Percentiles rank a stretch among this genome's conserved stretches.
Evolutionary conservation across 2,888 invertebrate genomes (phyloP).

Genomic region (Psococerastis gibbosa): DNA sequence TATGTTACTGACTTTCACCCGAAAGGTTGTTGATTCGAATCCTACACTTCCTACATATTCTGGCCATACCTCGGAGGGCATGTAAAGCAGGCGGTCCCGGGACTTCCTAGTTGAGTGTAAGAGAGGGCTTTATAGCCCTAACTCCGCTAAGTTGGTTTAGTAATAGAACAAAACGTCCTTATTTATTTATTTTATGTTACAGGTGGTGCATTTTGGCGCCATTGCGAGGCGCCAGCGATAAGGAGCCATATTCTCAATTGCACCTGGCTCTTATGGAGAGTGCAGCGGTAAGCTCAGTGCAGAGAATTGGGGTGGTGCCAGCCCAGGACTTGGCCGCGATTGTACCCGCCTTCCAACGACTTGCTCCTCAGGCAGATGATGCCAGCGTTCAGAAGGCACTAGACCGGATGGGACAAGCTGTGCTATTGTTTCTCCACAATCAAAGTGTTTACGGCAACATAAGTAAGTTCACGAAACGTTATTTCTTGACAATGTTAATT

Average conservation of each 20-base stretch:
- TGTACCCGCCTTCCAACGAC: conserved; percentile 28
- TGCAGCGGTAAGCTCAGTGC: conserved; percentile 32
- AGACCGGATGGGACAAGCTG: conserved; percentile 64
- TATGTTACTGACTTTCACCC: too few species aligned
- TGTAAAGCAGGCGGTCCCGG: too few species aligned
- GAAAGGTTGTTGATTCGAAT: too few species aligned
- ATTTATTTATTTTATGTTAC: too few species aligned
- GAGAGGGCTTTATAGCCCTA: too few species aligned
- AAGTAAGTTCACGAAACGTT: conserved; percentile 25
- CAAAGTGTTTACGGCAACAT: conserved; percentile 66
- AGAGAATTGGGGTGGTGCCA: conserved; percentile 40
- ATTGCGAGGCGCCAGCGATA: conserved; percentile 26
- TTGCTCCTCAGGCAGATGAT: conserved; percentile 24
- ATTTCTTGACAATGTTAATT: not conserved
- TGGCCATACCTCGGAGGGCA: too few species aligned
- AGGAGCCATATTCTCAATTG: conserved; percentile 37
- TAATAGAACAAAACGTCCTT: too few species aligned
- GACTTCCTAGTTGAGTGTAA: too few species aligned
- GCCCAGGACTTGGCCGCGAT: conserved; percentile 39
- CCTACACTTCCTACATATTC: too few species aligned
- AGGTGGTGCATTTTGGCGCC: conserved; percentile 57
- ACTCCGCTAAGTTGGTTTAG: too few species aligned
- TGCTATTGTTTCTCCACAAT: conserved; percentile 60
- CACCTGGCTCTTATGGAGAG: conserved; percentile 48
- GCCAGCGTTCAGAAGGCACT: conserved; percentile 32